Base-by-base conservation (phyloP, 2,888 invertebrate species). In the Elegia similella region DNA sequence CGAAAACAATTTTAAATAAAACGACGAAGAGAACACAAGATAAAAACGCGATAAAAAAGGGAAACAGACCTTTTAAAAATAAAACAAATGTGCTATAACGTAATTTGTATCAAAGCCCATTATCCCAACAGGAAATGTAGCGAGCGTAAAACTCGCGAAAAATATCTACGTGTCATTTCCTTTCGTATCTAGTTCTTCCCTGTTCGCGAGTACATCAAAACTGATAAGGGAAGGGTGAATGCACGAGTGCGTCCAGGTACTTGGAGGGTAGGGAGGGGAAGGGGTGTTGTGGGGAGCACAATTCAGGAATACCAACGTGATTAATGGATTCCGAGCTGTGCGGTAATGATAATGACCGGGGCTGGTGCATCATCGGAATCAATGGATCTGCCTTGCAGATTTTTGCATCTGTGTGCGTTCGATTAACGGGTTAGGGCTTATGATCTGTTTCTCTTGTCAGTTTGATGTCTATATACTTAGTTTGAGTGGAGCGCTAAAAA, bases 221-320 rank as follows among this genome's bases (percentile, higher is more conserved):
- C 86, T 89, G 90, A 90, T 89, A 90, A 88, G 86, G 75, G 82
- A 82, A 86, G 88, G 86, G 88, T 86, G 86, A 82, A 88, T 86
- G 88, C 87, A 89, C 84, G 86, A 86, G 78, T 86, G 88, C 86
- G 86, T 86, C 83, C 88, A 87, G 85, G 87, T 82, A 86, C 83
- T 81, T 79, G 75, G 80, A 80, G 75, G 63, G 73, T 71, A 63
- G 57, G 65, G 65, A 57, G 61, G 67, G 68, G 38, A 8, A 67
- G 67, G 68, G 71, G 72, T 70, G 75, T 70, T 71, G 75, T 68
- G 68, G 68, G 70, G 69, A 66, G 61, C 70, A 75, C 77, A 72
- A 73, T 79, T 80, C 81, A 82, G 84, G 82, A 80, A 87, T 84
- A 86, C 80, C 88, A 82, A 83, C 85, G 82, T 90, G 90, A 90